These are phyloP conservation scores for Champsocephalus gunnari DNA, from an alignment of 2,797 vertebrate genomes.

Conservation along the genomic window DNA sequence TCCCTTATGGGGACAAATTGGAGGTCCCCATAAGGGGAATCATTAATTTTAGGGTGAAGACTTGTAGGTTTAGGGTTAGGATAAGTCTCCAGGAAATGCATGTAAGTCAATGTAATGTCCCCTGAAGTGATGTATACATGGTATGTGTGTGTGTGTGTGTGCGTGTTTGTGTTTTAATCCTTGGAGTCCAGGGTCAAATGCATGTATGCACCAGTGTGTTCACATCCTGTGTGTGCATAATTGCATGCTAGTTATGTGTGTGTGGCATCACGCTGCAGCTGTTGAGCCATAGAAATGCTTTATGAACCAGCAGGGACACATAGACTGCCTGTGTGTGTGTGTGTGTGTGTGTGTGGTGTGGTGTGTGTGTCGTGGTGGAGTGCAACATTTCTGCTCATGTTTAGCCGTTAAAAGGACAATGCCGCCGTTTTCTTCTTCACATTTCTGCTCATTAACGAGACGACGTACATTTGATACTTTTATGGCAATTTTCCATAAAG, in stretches of 20 bases:
- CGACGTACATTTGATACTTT: background rate
- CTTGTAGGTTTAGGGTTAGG: no score
- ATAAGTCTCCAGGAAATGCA: no score
- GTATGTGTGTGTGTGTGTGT: no score
- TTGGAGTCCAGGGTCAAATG: constrained; percentile 6
- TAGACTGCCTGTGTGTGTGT: background rate
- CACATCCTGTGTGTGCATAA: constrained; percentile 12
- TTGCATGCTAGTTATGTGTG: background rate
- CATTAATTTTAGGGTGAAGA: no score
- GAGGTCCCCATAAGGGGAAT: no score
- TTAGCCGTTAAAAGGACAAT: constrained; percentile 24
- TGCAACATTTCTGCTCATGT: background rate
- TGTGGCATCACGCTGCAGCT: constrained; percentile 32
- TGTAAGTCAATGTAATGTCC: no score
- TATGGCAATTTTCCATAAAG: background rate
- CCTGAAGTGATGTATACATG: no score
- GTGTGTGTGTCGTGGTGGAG: constrained; percentile 10
- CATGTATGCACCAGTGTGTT: constrained; percentile 13
- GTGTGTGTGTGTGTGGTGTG: constrained; percentile 3
- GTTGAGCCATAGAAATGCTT: constrained; percentile 35
- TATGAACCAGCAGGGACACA: constrained; percentile 26
- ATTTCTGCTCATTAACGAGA: background rate
- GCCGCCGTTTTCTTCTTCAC: background rate
- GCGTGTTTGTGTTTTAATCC: background rate
- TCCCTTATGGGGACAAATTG: no score